These are phyloP conservation scores for Athetis lepigone DNA, from an alignment of 2,888 invertebrate genomes.

Conservation along the genomic window DNA sequence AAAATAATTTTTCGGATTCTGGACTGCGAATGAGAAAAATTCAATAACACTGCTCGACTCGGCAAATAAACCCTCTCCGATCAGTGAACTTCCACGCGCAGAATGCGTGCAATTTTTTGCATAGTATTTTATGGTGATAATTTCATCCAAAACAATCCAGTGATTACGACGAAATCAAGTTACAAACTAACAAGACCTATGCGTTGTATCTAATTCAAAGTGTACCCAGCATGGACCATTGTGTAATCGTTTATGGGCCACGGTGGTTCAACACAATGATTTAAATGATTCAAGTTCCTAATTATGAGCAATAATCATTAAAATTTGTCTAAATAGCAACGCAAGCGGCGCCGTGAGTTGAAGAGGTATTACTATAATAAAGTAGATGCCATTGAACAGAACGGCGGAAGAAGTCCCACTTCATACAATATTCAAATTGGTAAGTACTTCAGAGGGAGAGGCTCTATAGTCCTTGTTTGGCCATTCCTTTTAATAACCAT, in stretches of 20 bases:
- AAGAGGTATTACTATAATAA: slow-evolving; percentile 48
- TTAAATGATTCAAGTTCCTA: slow-evolving; percentile 43
- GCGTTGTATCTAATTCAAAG: not conserved
- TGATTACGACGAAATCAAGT: not conserved
- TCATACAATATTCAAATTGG: not conserved
- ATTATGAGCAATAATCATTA: slow-evolving; percentile 54
- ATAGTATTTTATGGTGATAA: no score
- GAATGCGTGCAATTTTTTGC: no score
- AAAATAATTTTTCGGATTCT: no score
- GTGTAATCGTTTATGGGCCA: not conserved
- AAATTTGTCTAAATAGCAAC: slow-evolving; percentile 48
- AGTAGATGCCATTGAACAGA: slow-evolving; percentile 16
- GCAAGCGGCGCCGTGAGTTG: slow-evolving; percentile 45
- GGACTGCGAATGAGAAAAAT: no score
- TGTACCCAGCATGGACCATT: not conserved
- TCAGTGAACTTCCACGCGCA: no score
- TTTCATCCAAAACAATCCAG: not conserved
- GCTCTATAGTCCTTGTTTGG: no score
- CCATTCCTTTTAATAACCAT: no score
- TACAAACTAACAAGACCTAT: not conserved
- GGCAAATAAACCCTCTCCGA: no score
- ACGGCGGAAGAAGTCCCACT: slow-evolving; percentile 7
- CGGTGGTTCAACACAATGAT: slow-evolving; percentile 23
- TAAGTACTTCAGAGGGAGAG: no score
- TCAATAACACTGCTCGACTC: no score